These are phyloP conservation scores for Sycophila sp. DNA, from an alignment of 1,140 invertebrate genomes.

Conservation along the genomic window DNA sequence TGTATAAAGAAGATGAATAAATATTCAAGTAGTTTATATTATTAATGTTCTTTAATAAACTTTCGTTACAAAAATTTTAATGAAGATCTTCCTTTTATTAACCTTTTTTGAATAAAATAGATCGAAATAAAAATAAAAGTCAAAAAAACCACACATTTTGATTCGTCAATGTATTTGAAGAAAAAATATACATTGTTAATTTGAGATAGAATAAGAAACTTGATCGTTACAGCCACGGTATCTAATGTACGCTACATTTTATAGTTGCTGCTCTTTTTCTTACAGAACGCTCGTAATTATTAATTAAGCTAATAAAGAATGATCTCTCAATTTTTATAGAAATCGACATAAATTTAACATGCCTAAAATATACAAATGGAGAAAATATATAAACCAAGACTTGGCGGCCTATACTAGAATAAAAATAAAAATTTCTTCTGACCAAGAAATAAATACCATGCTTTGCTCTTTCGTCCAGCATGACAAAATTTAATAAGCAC, in stretches of 20 bases:
- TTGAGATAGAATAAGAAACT: constrained; percentile 40
- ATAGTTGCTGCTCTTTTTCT: constrained; percentile 56
- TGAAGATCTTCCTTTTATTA: neutral
- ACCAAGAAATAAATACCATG: constrained; percentile 25
- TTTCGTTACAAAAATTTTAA: constrained; percentile 27
- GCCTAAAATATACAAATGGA: constrained; percentile 62
- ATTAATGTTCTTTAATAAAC: constrained; percentile 20
- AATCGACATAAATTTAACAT: constrained; percentile 63
- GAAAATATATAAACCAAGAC: constrained; percentile 60
- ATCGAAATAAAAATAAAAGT: neutral
- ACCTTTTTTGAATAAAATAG: neutral
- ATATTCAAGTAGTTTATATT: constrained; percentile 9
- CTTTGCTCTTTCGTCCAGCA: neutral
- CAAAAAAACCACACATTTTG: constrained; percentile 29
- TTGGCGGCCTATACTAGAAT: constrained; percentile 48
- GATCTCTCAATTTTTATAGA: constrained; percentile 57
- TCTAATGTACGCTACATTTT: constrained; percentile 56
- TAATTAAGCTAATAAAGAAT: constrained; percentile 60
- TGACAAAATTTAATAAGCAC: constrained; percentile 37
- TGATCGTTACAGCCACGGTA: constrained; percentile 45
- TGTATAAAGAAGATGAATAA: constrained; percentile 69
- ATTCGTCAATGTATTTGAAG: constrained; percentile 41
- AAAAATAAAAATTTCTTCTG: constrained; percentile 50
- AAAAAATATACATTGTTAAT: constrained; percentile 41
- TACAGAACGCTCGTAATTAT: constrained; percentile 61